Evolutionary conservation across 1,140 invertebrate genomes (phyloP).

Genomic region (Hesperophylax magnus): DNA sequence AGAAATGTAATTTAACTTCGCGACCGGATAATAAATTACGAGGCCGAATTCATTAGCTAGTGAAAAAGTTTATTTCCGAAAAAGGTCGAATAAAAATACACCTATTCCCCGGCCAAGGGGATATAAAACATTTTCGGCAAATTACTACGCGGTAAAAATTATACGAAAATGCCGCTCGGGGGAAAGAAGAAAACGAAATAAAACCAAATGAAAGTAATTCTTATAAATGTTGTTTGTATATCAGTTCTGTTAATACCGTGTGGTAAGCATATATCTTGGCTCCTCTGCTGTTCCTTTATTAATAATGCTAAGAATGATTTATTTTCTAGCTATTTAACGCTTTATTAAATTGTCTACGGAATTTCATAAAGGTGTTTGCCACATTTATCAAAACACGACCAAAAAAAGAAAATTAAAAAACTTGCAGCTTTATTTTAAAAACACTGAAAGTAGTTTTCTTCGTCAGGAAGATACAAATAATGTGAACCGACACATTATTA

Average conservation of each 20-base stretch:
- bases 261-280: constrained; percentile 36
- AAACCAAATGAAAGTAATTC: constrained; percentile 52
- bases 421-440: neutral
- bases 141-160: constrained; percentile 46
- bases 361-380: constrained; percentile 32
- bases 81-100: constrained; percentile 50
- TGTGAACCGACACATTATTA: too few relatives aligned
- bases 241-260: constrained; percentile 50
- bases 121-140: constrained; percentile 54
- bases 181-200: constrained; percentile 31
- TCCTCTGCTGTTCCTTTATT: constrained; percentile 26
- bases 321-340: constrained; percentile 27
- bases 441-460: too few relatives aligned
- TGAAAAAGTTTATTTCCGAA: constrained; percentile 51
- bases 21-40: constrained; percentile 39
- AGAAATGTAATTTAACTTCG: constrained; percentile 38
- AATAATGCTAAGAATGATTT: constrained; percentile 44
- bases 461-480: too few relatives aligned
- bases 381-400: constrained; percentile 9
- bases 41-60: constrained; percentile 53
- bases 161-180: neutral
- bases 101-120: constrained; percentile 37
- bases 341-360: constrained; percentile 46
- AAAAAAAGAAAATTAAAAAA: neutral
- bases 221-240: constrained; percentile 56